Conservation (phyloP, 2,888 invertebrate genomes). For the Rhogogaster chlorosoma region DNA sequence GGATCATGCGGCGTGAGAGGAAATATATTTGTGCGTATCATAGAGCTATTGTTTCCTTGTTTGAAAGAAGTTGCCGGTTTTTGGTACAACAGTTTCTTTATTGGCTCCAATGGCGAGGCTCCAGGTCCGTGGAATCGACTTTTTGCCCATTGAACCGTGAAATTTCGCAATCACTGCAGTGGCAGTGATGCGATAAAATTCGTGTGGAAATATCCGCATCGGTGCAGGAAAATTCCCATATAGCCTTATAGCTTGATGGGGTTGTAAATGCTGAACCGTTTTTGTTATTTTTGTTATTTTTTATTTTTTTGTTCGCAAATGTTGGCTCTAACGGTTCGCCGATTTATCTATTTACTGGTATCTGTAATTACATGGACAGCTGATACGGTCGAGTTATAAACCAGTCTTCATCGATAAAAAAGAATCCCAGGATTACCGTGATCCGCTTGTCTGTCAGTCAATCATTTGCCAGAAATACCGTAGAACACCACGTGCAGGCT, state of each 20-base stretch:
- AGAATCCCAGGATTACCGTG: conserved; percentile 3
- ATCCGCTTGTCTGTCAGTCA: conserved; percentile 47
- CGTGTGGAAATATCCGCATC: conserved; percentile 32
- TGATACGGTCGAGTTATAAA: not conserved
- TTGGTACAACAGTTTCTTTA: conserved; percentile 34
- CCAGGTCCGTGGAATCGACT: conserved; percentile 40
- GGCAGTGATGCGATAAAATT: conserved; percentile 44
- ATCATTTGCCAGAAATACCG: conserved; percentile 32
- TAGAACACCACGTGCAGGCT: conserved; percentile 26
- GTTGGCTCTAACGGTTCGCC: not conserved
- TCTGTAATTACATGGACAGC: not conserved
- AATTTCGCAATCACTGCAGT: conserved; percentile 45
- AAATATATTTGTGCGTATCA: not conserved
- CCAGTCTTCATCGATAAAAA: conserved; percentile 18
- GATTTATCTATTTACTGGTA: not conserved
- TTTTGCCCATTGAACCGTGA: conserved; percentile 39
- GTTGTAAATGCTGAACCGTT: not conserved
- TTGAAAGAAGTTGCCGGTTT: conserved; percentile 30
- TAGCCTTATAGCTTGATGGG: not conserved
- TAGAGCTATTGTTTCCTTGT: conserved; percentile 1
- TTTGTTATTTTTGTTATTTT: no score
- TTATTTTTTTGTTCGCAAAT: not conserved
- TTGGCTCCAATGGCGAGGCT: conserved; percentile 33
- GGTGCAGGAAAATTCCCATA: conserved; percentile 1
- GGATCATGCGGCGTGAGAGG: not conserved